Percentiles rank a stretch among this genome's conserved stretches.
Conservation (phyloP, 2,888 invertebrate genomes). For the Leptinotarsa tumamoca region DNA sequence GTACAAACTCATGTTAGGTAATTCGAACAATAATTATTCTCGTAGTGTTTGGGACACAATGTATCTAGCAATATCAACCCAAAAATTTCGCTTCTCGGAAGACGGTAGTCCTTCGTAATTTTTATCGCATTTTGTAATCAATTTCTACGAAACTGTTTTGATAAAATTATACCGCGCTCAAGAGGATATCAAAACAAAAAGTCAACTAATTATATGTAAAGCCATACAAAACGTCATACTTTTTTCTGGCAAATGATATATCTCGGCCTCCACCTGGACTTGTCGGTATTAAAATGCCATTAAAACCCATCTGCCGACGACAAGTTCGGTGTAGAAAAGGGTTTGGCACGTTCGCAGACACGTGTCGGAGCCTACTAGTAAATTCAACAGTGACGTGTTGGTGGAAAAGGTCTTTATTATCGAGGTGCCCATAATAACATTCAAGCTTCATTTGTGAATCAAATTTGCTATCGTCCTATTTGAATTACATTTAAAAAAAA, state of each 20-base stretch:
- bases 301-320: conserved; percentile 50
- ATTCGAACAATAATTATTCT: too few species aligned
- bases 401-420: too few species aligned
- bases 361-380: conserved; percentile 37
- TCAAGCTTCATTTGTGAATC: too few species aligned
- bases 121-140: conserved; percentile 13
- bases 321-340: conserved; percentile 43
- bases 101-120: neutral
- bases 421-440: too few species aligned
- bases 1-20: too few species aligned
- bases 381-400: conserved; percentile 25
- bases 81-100: neutral
- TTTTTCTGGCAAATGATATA: conserved; percentile 43
- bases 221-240: conserved; percentile 43
- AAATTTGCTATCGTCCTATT: too few species aligned
- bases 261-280: conserved; percentile 47
- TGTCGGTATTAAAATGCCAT: conserved; percentile 50
- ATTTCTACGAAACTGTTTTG: conserved; percentile 33
- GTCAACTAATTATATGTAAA: conserved; percentile 40
- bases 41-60: neutral
- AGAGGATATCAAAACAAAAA: conserved; percentile 28
- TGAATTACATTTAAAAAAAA: too few species aligned
- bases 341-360: conserved; percentile 50
- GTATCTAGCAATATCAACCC: neutral
- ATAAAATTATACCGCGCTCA: conserved; percentile 39